Evolutionary conservation across 2,797 vertebrate genomes (phyloP).

Genomic region (Dermochelys coriacea): DNA sequence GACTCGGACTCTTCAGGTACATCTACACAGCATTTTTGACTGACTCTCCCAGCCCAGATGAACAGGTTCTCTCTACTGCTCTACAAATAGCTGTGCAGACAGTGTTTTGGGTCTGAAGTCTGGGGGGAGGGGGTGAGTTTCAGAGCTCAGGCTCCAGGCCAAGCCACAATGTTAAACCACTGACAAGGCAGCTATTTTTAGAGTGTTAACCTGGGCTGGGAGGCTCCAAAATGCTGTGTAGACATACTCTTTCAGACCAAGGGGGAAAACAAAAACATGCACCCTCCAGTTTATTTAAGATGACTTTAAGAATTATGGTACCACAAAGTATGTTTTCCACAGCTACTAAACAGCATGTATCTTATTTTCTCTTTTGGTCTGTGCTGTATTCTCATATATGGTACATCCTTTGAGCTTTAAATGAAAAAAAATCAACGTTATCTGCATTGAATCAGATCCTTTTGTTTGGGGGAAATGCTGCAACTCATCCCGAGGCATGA

Average conservation of each 20-base stretch:
- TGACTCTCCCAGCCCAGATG: not conserved
- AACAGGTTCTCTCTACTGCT: not conserved
- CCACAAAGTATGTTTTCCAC: not conserved
- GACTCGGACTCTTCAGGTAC: not conserved
- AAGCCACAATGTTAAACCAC: not conserved
- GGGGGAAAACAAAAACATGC: not conserved
- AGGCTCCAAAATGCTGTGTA: not conserved
- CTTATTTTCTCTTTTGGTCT: not conserved
- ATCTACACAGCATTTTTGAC: too few species aligned
- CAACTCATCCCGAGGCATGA: not conserved
- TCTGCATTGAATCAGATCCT: not conserved
- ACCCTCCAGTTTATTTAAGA: not conserved
- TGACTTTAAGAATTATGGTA: not conserved
- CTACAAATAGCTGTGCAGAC: not conserved
- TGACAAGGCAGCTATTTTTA: not conserved
- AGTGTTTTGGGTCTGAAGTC: not conserved
- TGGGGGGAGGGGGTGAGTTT: fast-evolving
- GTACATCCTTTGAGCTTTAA: not conserved
- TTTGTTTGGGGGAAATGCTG: not conserved
- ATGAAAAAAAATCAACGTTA: not conserved
- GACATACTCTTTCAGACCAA: not conserved
- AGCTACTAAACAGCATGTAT: not conserved
- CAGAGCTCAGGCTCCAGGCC: not conserved
- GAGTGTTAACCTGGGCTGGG: not conserved
- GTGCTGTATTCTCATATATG: not conserved